A percentile compares a stretch with the other conserved stretches of the same genome.
phyloP scores from a whole-genome alignment of 35 echinoderm and acorn worm genomes.

The Ophioderma brevispina region DNA sequence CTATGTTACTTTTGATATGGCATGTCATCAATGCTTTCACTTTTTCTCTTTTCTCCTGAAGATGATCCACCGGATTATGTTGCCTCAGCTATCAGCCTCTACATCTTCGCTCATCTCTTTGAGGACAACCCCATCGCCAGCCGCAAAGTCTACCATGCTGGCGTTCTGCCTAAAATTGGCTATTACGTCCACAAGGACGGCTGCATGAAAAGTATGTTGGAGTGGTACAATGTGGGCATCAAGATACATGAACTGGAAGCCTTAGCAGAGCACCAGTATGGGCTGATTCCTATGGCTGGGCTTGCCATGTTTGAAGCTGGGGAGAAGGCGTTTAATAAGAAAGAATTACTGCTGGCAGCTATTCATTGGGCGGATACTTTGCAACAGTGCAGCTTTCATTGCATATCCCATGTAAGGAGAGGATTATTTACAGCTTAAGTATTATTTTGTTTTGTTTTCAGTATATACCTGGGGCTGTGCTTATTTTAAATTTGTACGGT shows the following conservation, averaged over 20 bases:
- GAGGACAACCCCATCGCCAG: neutral
- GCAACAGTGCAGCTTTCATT: slow-evolving; percentile 26
- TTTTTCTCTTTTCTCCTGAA: neutral
- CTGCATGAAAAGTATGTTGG: slow-evolving; percentile 11
- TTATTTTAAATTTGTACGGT: too few relatives aligned
- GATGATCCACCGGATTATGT: slow-evolving; percentile 4
- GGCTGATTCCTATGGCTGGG: slow-evolving; percentile 40
- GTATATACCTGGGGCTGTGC: too few relatives aligned
- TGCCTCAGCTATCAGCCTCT: slow-evolving; percentile 43
- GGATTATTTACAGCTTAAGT: neutral
- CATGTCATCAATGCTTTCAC: neutral
- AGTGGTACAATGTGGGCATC: slow-evolving; percentile 53
- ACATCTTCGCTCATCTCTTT: slow-evolving; percentile 45
- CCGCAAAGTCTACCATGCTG: neutral
- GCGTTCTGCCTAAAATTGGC: slow-evolving; percentile 40
- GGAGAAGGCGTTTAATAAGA: neutral
- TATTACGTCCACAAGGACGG: slow-evolving; percentile 58
- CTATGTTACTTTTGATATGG: too few relatives aligned
- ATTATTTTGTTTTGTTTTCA: neutral
- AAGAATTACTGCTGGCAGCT: neutral
- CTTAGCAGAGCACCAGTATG: slow-evolving; percentile 52
- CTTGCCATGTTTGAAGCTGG: slow-evolving; percentile 10
- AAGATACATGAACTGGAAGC: slow-evolving; percentile 59
- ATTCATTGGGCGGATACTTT: slow-evolving; percentile 21
- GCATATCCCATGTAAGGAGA: slow-evolving; percentile 6